Evolutionary conservation across 2,113 vertebrate genomes (phyloP), one percentile per base, ranked within the genome.

Genomic region (Lepus americanus): DNA sequence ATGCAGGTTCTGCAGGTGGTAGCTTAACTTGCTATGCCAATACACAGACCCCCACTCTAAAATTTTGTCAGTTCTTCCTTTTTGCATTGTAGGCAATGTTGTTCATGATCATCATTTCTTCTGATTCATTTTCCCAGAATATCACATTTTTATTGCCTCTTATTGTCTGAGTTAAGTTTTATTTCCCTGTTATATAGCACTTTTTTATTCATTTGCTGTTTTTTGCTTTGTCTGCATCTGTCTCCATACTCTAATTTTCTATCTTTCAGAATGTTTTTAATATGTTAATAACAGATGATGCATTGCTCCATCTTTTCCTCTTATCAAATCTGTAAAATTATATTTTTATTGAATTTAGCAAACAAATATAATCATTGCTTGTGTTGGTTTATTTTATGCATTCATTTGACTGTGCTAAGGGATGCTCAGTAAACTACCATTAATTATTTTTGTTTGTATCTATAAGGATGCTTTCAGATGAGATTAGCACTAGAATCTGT

Each of bases 341-440:
- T 79, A 66, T 81, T 70, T 80, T 69, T 85, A 88, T 85, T 69
- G 20, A 44, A 90, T 76, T 70, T 95, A 51, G 80, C 53, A 88
- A 85, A 88, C 72, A 17, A 12, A 51, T 80, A 59, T 76, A 89
- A 53, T 90, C 16, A 94, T 22, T 82, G 63, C 36, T 64, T 25
- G n/a, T 44, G 6, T 19, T 59, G 55, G 55, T 59, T 59, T 59
- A 31, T 29, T 67, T 31, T 67, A 67, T 67, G 27, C 27, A 25
- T 29, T 27, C 66, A 67, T 12, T 29, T 67, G 66, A 67, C 66
- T 67, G 66, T 67, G 9, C 66, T 67, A 67, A 67, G 27, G 27
- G 9, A 29, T 12, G 27, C 29, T 44, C 66, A 67, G 66, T 12
- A 10, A 10, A 29, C 27, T 67, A 25, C 13, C 27, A 67, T 12